A percentile compares a stretch with the other conserved stretches of the same genome.
These are phyloP conservation scores for Pachliopta kotzebuea DNA, from an alignment of 2,888 invertebrate species.

Conservation along the genomic window DNA sequence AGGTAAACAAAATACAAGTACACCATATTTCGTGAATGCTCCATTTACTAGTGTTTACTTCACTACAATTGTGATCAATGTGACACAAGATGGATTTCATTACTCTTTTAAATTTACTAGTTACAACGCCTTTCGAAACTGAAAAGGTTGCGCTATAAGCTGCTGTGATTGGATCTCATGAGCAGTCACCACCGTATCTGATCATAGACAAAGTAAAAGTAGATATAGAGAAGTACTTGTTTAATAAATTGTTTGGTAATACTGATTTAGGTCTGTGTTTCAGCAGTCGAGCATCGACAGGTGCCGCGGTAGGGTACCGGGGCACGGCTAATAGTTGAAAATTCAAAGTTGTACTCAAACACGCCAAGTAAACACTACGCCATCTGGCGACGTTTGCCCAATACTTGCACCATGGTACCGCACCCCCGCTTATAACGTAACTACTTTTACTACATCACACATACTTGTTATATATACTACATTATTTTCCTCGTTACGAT, in stretches of 20 bases:
- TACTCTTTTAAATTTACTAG: too few relatives aligned
- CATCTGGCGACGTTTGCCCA: slow-evolving; percentile 69
- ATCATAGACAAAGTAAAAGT: not conserved
- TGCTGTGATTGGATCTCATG: too few relatives aligned
- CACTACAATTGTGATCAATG: too few relatives aligned
- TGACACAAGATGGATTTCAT: too few relatives aligned
- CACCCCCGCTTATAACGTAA: slow-evolving; percentile 40
- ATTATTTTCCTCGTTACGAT: not conserved
- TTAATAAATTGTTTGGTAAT: not conserved
- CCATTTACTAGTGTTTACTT: too few relatives aligned
- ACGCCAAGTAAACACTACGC: slow-evolving; percentile 73
- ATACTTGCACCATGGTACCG: slow-evolving; percentile 47
- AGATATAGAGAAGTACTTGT: not conserved
- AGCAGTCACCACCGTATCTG: too few relatives aligned
- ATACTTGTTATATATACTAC: not conserved
- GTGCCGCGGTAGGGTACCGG: slow-evolving; percentile 51
- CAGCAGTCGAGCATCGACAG: slow-evolving; percentile 61
- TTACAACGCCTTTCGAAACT: too few relatives aligned
- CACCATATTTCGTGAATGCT: too few relatives aligned
- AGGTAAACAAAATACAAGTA: too few relatives aligned
- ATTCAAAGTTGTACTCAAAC: slow-evolving; percentile 75
- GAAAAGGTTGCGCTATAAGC: too few relatives aligned
- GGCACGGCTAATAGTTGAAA: slow-evolving; percentile 68
- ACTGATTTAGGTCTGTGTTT: slow-evolving; percentile 34
- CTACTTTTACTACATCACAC: slow-evolving; percentile 38